Evolutionary conservation across 2,797 vertebrate genomes (phyloP).

Genomic region (Rhinatrema bivittatum): DNA sequence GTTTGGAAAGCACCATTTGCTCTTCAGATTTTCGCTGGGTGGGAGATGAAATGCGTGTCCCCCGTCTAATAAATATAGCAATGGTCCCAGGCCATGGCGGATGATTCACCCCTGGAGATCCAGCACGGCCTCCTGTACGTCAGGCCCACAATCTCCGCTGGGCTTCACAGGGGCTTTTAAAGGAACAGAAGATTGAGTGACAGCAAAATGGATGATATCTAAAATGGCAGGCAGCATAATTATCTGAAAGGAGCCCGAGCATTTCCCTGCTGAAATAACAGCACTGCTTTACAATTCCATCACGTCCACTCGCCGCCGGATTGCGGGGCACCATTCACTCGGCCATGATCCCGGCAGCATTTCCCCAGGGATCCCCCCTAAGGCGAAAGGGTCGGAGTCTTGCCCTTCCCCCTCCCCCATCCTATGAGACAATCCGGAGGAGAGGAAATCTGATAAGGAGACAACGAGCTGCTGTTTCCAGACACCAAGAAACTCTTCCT

Average conservation of each 20-base stretch:
- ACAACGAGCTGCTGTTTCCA: too few species aligned
- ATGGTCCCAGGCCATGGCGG: too few species aligned
- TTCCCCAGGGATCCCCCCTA: slow-evolving; percentile 14
- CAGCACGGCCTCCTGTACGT: slow-evolving; percentile 12
- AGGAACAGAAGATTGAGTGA: too few species aligned
- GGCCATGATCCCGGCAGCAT: slow-evolving; percentile 34
- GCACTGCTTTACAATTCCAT: slow-evolving; percentile 40
- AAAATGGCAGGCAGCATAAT: slow-evolving; percentile 57
- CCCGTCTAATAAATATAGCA: too few species aligned
- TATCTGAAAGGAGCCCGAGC: slow-evolving; percentile 50
- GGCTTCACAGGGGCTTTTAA: too few species aligned
- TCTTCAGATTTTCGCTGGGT: slow-evolving; percentile 1
- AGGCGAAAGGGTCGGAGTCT: slow-evolving; percentile 24
- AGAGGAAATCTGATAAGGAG: not conserved
- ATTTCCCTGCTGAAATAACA: slow-evolving; percentile 50
- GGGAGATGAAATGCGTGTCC: too few species aligned
- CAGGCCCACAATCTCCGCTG: too few species aligned
- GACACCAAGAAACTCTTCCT: too few species aligned
- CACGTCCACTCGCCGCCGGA: slow-evolving; percentile 35
- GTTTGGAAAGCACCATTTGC: too few species aligned
- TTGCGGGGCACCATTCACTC: slow-evolving; percentile 37
- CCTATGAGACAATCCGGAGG: slow-evolving; percentile 6
- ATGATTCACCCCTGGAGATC: too few species aligned
- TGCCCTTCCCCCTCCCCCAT: not conserved
- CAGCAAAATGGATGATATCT: slow-evolving; percentile 49